phyloP scores from a whole-genome alignment of 2,888 invertebrate species.

The Keiferia lycopersicella region DNA sequence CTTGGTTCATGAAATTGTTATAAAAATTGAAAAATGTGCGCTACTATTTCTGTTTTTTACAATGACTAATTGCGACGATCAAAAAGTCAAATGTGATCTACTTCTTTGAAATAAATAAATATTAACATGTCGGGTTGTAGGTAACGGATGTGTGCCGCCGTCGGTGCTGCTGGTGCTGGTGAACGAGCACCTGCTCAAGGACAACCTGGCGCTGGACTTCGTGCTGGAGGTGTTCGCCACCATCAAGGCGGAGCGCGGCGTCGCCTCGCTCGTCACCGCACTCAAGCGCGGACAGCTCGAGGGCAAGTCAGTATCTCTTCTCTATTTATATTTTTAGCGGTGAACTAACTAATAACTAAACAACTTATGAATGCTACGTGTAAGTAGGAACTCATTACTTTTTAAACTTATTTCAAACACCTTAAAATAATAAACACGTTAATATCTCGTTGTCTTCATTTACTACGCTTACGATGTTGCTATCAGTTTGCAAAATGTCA shows the following conservation, averaged over 20 bases:
- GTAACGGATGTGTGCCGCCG: constrained; percentile 95
- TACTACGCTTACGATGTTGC: constrained; percentile 1
- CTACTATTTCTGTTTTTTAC: too few relatives aligned
- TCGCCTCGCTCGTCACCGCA: constrained; percentile 90
- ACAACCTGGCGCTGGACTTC: constrained; percentile 96
- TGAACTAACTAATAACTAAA: too few relatives aligned
- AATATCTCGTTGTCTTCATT: too few relatives aligned
- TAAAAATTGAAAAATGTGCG: too few relatives aligned
- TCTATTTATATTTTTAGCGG: not conserved
- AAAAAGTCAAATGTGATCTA: too few relatives aligned
- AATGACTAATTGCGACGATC: too few relatives aligned
- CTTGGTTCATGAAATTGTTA: too few relatives aligned
- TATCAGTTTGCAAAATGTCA: constrained; percentile 1
- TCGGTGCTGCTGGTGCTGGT: constrained; percentile 92
- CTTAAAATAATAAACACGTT: too few relatives aligned
- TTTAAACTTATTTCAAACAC: too few relatives aligned
- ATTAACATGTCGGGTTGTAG: constrained; percentile 49
- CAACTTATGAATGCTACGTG: too few relatives aligned
- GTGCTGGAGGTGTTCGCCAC: constrained; percentile 95
- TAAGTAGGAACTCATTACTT: too few relatives aligned
- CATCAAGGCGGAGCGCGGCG: constrained; percentile 95
- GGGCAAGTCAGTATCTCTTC: constrained; percentile 73
- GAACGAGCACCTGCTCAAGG: constrained; percentile 96
- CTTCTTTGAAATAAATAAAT: too few relatives aligned
- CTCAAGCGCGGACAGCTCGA: constrained; percentile 93